Evolutionary conservation across 2,888 invertebrate species (phyloP), one percentile per base, ranked within the genome.

Genomic region (Seira sanloemensis): DNA sequence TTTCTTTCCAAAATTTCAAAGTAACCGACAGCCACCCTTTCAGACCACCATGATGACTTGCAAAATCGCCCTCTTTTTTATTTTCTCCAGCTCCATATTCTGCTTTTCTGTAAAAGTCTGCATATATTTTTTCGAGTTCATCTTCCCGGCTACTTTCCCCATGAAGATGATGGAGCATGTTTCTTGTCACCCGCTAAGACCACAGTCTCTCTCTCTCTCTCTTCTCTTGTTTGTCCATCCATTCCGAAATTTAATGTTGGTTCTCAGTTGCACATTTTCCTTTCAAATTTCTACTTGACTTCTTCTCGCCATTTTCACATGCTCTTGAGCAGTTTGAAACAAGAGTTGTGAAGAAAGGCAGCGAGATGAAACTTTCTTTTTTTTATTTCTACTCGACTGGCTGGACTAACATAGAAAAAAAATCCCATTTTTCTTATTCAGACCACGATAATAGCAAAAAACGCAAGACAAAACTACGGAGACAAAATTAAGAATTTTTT

Each of bases 351-450:
- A n/a, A 58, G 62, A 65, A 72, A 50, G 73, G 7, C 19, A 54
- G 50, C 21, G 21, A 67, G 18, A 67, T 24, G 73, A 77, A 80
- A 66, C 54, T 62, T 82, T 82, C n/a, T n/a, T n/a, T n/a, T n/a
- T n/a, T n/a, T n/a, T 76, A 82, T 76, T 82, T 82, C 82, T 71
- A 76, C 82, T 66, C 72, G 82, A 77, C 27, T 82, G 82, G 62
- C 25, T 76, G 18, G 68, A 67, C 46, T 37, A 68, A 76, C 68
- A 27, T 9, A 73, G 68, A 71, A 54, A 65, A 72, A 79, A 75
- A 74, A 76, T 66, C 46, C 76, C 75, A 87, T 87, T 87, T 86
- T 86, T 87, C 86, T 86, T 84, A 87, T 84, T 86, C 86, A 84
- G 81, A 68, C 84, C 84, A 86, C 84, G 79, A 72, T 54, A 72